Base-by-base conservation (phyloP, 2,888 invertebrate species). In the Xanthia icteritia region DNA sequence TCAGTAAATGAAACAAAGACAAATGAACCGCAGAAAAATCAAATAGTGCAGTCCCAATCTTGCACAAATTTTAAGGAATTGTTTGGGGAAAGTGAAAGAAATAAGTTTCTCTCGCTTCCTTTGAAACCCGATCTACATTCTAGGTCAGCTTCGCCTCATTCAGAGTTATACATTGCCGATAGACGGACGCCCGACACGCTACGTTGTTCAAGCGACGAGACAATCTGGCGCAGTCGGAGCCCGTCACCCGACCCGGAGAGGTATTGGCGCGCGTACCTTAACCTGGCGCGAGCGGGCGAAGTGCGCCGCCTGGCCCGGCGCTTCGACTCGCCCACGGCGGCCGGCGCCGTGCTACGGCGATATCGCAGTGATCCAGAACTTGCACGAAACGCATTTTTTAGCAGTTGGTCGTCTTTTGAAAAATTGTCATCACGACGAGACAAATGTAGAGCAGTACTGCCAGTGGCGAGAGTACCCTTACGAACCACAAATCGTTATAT, bases 361-460 rank as follows among this genome's bases (percentile, higher is more conserved):
- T 98, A 97, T 92, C 97, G 97, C 89, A 98, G 98, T 93, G 98
- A 98, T 93, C 98, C 98, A 20, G 98, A 98, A 93, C 94, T 98
- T 60, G 97, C 97, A 70, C 96, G 97, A 79, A 97, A 97, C 88
- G 94, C 97, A 60, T 94, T 97, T 88, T 97, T 96, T 65, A 95
- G 95, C 81, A 94, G 94, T 88, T 96, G 95, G 95, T 90, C 94
- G 61, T 97, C 97, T 88, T 95, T 96, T 86, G 97, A 96, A 89
- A 95, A 94, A 86, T 89, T 91, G 31, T 85, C 91, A 15, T 87
- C 91, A 23, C 92, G 92, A 42, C 91, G 92, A 58, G 93, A 94
- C 73, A 93, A 91, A 91, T 90, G 88, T 84, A 94, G 88, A 89
- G 85, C 96, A n/a, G 93, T 96, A 77, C 97, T 98, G 1, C 98